These are phyloP conservation scores for Salvelinus alpinus DNA, from an alignment of 2,113 vertebrate genomes.

Conservation along the genomic window DNA sequence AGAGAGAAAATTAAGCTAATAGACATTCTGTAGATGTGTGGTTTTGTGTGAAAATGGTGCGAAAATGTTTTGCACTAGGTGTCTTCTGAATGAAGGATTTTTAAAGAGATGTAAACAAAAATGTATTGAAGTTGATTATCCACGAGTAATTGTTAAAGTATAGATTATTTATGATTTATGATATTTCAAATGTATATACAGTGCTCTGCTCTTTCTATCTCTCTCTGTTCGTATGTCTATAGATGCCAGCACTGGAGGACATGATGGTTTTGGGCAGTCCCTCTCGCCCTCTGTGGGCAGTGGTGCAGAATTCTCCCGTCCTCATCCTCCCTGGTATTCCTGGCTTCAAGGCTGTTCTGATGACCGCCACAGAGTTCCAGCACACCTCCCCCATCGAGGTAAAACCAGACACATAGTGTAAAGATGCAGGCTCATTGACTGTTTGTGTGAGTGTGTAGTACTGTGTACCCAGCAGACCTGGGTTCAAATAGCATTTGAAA, in stretches of 20 bases:
- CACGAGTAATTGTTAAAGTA: too few species aligned
- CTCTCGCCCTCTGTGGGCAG: slow-evolving; percentile 57
- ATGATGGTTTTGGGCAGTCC: neutral
- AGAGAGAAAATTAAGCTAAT: too few species aligned
- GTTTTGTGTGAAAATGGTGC: too few species aligned
- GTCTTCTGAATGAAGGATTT: too few species aligned
- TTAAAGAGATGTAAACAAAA: too few species aligned
- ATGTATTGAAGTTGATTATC: too few species aligned
- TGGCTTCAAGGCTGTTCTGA: slow-evolving; percentile 49
- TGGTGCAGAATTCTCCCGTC: slow-evolving; percentile 48
- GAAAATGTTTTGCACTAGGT: too few species aligned
- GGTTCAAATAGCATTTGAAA: too few species aligned
- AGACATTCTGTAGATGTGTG: too few species aligned
- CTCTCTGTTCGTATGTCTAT: neutral
- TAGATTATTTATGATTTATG: too few species aligned
- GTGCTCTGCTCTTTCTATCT: neutral
- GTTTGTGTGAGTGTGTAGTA: neutral
- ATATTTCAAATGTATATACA: neutral
- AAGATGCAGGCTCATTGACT: neutral
- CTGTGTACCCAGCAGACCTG: neutral
- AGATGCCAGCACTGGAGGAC: neutral
- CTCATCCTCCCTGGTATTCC: slow-evolving; percentile 62
- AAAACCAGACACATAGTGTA: neutral
- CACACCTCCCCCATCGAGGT: slow-evolving; percentile 59
- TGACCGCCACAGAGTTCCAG: slow-evolving; percentile 52